phyloP scores from a whole-genome alignment of 2,888 invertebrate genomes.

The Xestia ashworthii region DNA sequence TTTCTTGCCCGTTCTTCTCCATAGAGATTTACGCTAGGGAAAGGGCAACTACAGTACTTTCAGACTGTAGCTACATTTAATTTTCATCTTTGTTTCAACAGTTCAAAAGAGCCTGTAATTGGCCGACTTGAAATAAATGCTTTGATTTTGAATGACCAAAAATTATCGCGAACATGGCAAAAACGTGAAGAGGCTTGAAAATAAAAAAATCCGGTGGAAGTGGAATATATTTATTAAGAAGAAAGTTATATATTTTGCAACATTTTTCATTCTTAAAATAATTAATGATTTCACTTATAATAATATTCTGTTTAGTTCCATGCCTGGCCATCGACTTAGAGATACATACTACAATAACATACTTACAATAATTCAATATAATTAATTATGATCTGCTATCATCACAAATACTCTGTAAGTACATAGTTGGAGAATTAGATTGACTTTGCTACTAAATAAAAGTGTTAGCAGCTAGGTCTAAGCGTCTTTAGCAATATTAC shows the following conservation, averaged over 20 bases:
- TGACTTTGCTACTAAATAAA: conserved; percentile 1
- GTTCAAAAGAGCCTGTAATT: too few species aligned
- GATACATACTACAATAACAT: too few species aligned
- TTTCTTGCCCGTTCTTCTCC: too few species aligned
- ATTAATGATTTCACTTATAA: background rate
- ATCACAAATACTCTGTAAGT: conserved; percentile 8
- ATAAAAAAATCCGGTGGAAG: background rate
- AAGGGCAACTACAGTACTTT: too few species aligned
- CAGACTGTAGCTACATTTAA: too few species aligned
- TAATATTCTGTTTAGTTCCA: background rate
- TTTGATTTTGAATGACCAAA: too few species aligned
- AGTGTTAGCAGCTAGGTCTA: background rate
- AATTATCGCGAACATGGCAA: too few species aligned
- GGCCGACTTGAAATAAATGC: too few species aligned
- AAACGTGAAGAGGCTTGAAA: background rate
- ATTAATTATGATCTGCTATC: background rate
- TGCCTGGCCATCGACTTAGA: background rate
- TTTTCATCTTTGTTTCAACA: too few species aligned
- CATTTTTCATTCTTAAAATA: background rate
- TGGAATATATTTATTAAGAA: conserved; percentile 12
- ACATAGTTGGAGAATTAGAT: background rate
- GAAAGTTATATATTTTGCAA: background rate
- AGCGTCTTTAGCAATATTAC: background rate
- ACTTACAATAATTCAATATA: background rate
- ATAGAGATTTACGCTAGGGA: too few species aligned